Evolutionary conservation across 2,888 invertebrate genomes (phyloP), one percentile per base, ranked within the genome.

Genomic region (Mythimna loreyi): DNA sequence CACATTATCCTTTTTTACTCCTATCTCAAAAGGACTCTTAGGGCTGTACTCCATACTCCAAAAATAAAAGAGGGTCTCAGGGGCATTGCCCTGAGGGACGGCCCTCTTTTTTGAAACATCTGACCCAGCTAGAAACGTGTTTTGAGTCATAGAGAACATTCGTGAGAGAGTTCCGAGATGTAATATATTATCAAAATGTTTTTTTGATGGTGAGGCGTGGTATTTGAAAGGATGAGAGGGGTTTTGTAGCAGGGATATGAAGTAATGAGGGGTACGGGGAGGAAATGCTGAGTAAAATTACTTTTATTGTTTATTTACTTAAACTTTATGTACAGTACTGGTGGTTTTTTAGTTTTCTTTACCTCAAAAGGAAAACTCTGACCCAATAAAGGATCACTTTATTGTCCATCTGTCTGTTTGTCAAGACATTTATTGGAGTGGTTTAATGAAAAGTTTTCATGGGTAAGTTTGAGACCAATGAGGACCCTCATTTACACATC

Each of bases 11-110:
- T 72, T 77, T 84, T 83, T 80, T 68, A 79, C 71, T 71, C 64
- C 64, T 68, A 70, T 78, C 79, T 65, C 75, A 78, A 81, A 83
- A 74, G 68, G 75, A 77, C 68, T 71, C 68, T 75, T 81, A 56
- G 83, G 84, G 82, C 76, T 78, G 85, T 76, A 77, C 75, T 70
- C 73, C 79, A 71, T 71, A 79, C 78, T 76, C 72, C 64, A 83
- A 84, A 85, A 86, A 85, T 78, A 84, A 66, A 81, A 81, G 80
- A 85, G 87, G 82, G 82, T 81, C 59, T 36, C 13, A 70, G 74
- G 89, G 84, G 75, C 89, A 86, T 81, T 82, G 89, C 78, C 86
- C 89, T 75, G 80, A 85, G 86, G 81, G 80, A 78, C 76, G 79
- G 52, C 75, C 73, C 73, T 78, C 83, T 81, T 82, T 83, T 83